Percentiles rank a stretch among this genome's conserved stretches.
Evolutionary conservation across 2,797 vertebrate genomes (phyloP).

Genomic region (Esox masquinongy): DNA sequence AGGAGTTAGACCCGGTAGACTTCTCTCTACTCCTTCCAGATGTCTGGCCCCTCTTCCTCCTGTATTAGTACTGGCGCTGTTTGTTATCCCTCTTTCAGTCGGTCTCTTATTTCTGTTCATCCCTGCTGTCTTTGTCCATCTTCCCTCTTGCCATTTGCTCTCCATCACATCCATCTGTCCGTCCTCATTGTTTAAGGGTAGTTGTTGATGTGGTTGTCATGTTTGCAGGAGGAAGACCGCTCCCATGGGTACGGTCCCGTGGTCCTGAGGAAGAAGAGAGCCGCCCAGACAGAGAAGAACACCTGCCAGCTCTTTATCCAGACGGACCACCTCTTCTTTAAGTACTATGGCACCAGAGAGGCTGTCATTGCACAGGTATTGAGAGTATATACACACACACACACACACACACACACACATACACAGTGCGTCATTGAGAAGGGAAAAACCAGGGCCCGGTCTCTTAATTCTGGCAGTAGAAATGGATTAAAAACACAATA

Average conservation of each 20-base stretch:
- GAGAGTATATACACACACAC: background rate
- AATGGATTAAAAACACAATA: background rate
- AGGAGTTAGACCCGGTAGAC: background rate
- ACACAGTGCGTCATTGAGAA: background rate
- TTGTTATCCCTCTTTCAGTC: background rate
- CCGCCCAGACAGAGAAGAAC: conserved; percentile 86
- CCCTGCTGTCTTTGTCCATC: background rate
- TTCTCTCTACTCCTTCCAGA: background rate
- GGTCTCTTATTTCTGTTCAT: background rate
- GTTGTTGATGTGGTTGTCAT: conserved; percentile 15
- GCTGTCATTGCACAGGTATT: conserved; percentile 95
- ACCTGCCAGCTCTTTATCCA: conserved; percentile 97
- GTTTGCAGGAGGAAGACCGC: conserved; percentile 56
- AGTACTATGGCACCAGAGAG: conserved; percentile 85
- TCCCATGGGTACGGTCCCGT: conserved; percentile 76
- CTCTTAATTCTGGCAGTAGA: background rate
- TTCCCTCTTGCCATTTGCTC: background rate
- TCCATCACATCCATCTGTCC: background rate
- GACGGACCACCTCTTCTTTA: conserved; percentile 91
- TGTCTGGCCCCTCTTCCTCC: background rate
- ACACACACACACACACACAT: conserved; percentile 2
- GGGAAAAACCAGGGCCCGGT: background rate
- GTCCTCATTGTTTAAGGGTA: background rate
- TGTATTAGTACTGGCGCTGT: background rate
- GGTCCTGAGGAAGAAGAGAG: conserved; percentile 86